Conservation (phyloP, 64 coral and sea anemone genomes). For the Dendrophyllia cribrosa region DNA sequence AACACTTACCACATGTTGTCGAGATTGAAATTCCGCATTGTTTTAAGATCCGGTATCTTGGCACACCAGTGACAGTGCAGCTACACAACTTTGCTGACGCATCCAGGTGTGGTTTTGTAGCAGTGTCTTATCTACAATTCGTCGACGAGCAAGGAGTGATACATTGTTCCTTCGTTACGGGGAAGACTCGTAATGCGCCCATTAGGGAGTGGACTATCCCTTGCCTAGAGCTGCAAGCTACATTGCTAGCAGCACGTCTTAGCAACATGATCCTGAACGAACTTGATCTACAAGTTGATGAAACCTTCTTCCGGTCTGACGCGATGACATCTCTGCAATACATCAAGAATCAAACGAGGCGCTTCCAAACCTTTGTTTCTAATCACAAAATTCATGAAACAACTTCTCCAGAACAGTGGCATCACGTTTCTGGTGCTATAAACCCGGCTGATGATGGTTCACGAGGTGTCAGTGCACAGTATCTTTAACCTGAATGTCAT, state of each 20-base stretch:
- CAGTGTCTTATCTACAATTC: conserved; percentile 36
- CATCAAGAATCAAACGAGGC: conserved; percentile 41
- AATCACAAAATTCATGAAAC: conserved; percentile 42
- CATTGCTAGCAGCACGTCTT: conserved; percentile 12
- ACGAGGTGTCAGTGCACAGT: neutral
- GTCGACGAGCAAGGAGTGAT: conserved; percentile 17
- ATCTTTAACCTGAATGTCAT: neutral
- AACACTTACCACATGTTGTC: conserved; percentile 20
- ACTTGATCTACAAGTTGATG: conserved; percentile 9
- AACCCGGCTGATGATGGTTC: conserved; percentile 46
- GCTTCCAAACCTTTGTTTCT: conserved; percentile 41
- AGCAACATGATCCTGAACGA: conserved; percentile 10
- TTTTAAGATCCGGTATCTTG: neutral
- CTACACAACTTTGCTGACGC: conserved; percentile 68
- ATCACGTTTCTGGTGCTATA: neutral
- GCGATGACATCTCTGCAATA: conserved; percentile 33
- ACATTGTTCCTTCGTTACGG: conserved; percentile 51
- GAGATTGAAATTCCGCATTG: conserved; percentile 35
- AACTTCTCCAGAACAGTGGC: conserved; percentile 32
- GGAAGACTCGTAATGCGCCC: conserved; percentile 18
- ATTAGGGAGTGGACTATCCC: conserved; percentile 58
- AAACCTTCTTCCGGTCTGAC: conserved; percentile 41
- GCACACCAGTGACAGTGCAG: neutral
- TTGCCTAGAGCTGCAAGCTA: conserved; percentile 55
- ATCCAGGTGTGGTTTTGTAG: conserved; percentile 14